A percentile compares a stretch with the other conserved stretches of the same genome.
These are phyloP conservation scores for Meriones unguiculatus DNA, from an alignment of 2,113 vertebrate genomes.

Conservation along the genomic window DNA sequence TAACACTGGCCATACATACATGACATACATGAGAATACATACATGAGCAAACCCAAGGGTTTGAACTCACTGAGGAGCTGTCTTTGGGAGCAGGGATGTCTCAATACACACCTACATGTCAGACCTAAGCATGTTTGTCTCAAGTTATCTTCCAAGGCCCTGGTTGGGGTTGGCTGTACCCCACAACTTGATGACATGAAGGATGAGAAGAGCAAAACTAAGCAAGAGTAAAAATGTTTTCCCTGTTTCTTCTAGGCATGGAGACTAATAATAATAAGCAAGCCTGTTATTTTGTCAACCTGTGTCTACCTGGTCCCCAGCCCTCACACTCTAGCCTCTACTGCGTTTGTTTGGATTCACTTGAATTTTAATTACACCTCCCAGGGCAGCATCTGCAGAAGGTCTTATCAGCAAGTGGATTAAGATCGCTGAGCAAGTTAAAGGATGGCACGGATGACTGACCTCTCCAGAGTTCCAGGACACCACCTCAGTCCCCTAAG, in stretches of 20 bases:
- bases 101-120: not conserved
- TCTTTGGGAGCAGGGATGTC: not conserved
- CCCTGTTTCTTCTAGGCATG: not conserved
- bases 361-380: constrained; percentile 65
- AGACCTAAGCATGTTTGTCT: not conserved
- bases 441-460: constrained; percentile 46
- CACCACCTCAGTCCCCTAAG: not conserved
- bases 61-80: not conserved
- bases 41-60: fast-evolving
- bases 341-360: constrained; percentile 27
- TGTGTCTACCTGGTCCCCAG: not conserved
- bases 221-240: not conserved
- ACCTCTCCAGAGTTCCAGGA: constrained; percentile 12
- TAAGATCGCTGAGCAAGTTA: constrained; percentile 56
- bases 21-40: not conserved
- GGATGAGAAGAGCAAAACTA: too few relatives aligned
- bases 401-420: not conserved
- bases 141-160: not conserved
- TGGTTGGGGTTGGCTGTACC: not conserved
- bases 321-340: not conserved
- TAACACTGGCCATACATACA: not conserved
- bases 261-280: not conserved
- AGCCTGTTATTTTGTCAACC: not conserved
- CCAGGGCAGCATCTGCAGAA: constrained; percentile 34
- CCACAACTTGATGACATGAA: too few relatives aligned